Evolutionary conservation across 2,888 invertebrate species (phyloP), one percentile per base, ranked within the genome.

Genomic region (Globia sparganii): DNA sequence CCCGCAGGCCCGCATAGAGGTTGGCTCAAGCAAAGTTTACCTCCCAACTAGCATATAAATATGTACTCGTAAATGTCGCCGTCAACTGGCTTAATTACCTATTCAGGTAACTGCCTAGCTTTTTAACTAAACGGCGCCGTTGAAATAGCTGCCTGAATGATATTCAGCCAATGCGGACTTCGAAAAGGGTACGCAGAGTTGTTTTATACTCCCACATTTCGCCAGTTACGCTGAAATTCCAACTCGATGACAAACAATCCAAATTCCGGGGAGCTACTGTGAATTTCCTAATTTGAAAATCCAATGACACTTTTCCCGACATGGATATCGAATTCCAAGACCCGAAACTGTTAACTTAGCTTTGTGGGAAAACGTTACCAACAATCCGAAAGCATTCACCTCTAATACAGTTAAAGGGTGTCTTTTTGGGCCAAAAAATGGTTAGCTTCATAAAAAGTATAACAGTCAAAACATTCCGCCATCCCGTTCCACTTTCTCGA

Each of bases 241-340:
- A 21, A 69, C 21, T 21, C 49, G 13, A n/a, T n/a, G 1, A 34
- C 31, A 43, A n/a, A 25, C 15, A 53, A 15, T 8, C 28, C 28
- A 62, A 31, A 40, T 49, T 31, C 40, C 72, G 5, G 72, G 9
- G 28, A 34, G 56, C 6, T 28, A 40, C 59, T 49, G 28, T 43
- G 15, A 53, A 34, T 73, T 73, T 25, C n/a, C 11, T 53, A 64
- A 72, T 72, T 37, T 25, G 40, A 73, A 62, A 53, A 61, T 18
- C 37, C 11, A 59, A 71, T 61, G 37, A 49, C 21, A 31, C 18
- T n/a, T 61, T 49, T n/a, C 18, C 28, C 21, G 74, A 56, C 53
- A 53, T 53, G 49, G n/a, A 4, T 34, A 18, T 34, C 15, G 31
- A 64, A 64, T 53, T 11, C 40, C 43, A 28, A 31, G 18, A 46